These are phyloP conservation scores for Craterocephalus amniculus DNA, from an alignment of 2,797 vertebrate species.

Conservation along the genomic window DNA sequence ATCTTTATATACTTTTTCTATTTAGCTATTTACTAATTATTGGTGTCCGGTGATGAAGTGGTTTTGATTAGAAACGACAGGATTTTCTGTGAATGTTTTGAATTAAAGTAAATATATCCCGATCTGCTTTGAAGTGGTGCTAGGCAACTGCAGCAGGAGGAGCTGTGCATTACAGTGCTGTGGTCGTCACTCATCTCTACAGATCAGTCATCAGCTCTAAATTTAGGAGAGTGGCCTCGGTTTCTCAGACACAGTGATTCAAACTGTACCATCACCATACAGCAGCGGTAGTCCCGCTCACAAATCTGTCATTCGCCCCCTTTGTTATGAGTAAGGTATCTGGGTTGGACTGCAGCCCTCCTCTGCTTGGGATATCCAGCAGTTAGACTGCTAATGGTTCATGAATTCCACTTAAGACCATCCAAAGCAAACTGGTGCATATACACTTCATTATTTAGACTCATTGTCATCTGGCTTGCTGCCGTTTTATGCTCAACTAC, in stretches of 20 bases:
- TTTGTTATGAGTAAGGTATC: slow-evolving; percentile 25
- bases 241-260: slow-evolving; percentile 30
- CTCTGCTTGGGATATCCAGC: slow-evolving; percentile 14
- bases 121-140: slow-evolving; percentile 35
- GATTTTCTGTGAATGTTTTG: background rate
- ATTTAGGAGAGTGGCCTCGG: slow-evolving; percentile 6
- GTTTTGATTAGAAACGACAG: background rate
- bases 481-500: background rate
- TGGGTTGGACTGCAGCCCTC: slow-evolving; percentile 25
- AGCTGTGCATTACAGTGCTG: background rate
- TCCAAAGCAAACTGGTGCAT: background rate
- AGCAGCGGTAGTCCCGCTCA: background rate
- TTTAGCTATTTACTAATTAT: background rate
- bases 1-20: background rate
- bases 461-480: background rate
- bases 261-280: slow-evolving; percentile 17
- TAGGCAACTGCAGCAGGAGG: slow-evolving; percentile 18
- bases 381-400: slow-evolving; percentile 13
- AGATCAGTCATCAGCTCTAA: slow-evolving; percentile 28
- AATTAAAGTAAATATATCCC: slow-evolving; percentile 18
- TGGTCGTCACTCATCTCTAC: slow-evolving; percentile 17
- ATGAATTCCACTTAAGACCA: too few species aligned
- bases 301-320: slow-evolving; percentile 2
- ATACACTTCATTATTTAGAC: slow-evolving; percentile 8
- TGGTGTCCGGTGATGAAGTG: background rate